Percentiles rank a stretch among this genome's conserved stretches.
These are phyloP conservation scores for Palythoa heliodiscus DNA, from an alignment of 92 coral and sea anemone species.

Conservation along the genomic window DNA sequence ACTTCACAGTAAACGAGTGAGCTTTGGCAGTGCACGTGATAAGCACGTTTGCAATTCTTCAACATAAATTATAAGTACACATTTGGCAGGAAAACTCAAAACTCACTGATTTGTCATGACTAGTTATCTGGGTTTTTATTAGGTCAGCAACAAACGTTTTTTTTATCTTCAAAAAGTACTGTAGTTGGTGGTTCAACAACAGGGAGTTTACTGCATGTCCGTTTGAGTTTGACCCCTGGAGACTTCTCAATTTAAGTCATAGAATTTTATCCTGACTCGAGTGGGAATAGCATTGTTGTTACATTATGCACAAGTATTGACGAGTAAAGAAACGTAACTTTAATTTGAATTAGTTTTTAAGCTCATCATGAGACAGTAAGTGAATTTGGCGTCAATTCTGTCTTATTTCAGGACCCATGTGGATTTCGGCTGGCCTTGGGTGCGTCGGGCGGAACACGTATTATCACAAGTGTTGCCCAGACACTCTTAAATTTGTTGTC, in stretches of 20 bases:
- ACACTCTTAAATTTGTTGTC: conserved; percentile 74
- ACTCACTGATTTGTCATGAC: too few species aligned
- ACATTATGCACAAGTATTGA: background rate
- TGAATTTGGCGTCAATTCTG: background rate
- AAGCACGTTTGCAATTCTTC: too few species aligned
- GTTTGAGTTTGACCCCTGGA: background rate
- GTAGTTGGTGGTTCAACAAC: background rate
- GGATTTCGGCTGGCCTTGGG: conserved; percentile 82
- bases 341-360: too few species aligned
- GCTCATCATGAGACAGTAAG: too few species aligned
- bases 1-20: background rate
- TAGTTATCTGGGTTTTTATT: too few species aligned
- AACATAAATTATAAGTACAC: too few species aligned
- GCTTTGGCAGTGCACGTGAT: too few species aligned
- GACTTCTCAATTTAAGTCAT: too few species aligned
- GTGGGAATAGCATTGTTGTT: background rate
- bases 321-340: background rate
- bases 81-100: too few species aligned
- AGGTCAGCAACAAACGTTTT: too few species aligned
- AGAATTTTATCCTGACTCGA: background rate
- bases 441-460: conserved; percentile 86
- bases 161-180: too few species aligned
- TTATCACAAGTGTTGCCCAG: conserved; percentile 82
- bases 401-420: conserved; percentile 77
- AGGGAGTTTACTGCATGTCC: background rate